Base-by-base conservation (phyloP, 2,888 invertebrate genomes). In the Rhimphoctona megacephalus region DNA sequence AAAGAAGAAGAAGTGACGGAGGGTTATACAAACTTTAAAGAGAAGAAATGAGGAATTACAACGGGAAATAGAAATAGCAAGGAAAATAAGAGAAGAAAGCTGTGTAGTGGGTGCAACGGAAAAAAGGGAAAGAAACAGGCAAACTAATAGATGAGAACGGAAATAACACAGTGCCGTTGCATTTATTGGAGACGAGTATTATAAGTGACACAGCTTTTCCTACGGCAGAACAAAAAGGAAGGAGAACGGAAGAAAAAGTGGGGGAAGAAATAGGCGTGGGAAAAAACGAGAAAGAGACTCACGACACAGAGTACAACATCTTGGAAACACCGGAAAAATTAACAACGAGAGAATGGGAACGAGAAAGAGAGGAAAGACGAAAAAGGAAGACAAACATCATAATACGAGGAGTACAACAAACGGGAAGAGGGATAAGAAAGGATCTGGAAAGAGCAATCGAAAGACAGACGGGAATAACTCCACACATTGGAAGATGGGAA, bases 381-480 rank as follows among this genome's bases (percentile, higher is more conserved):
- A 33, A n/a, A 17, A 77, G 66, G 19, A 77, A 67, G 19, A 77
- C n/a, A 19, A 52, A 66, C 9, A 36, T 77, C 5, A 66, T n/a
- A 8, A 7, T 77, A 0, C 4, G 19, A 8, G 77, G 49, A 25
- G 14, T 49, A 25, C 9, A 22, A 25, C n/a, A 33, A 0, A 33
- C 77, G 9, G n/a, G 17, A 1, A 11, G 25, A 0, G 67, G 66
- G 33, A 7, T 22, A 19, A 1, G 30, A 36, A 39, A 17, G 4
- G 77, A 66, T 17, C 36, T 78, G 0, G 77, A 78, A 19, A 17
- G 8, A 19, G 36, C 52, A 17, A 22, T 67, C 11, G n/a, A 22
- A 11, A 49, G 52, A 17, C 22, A 52, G 49, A 78, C 77, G 17
- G 77, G 77, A 33, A 14, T 66, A 2, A 6, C 6, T 4, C 77